Evolutionary conservation across 2,888 invertebrate species (phyloP).

Genomic region (Hymenopus coronatus): DNA sequence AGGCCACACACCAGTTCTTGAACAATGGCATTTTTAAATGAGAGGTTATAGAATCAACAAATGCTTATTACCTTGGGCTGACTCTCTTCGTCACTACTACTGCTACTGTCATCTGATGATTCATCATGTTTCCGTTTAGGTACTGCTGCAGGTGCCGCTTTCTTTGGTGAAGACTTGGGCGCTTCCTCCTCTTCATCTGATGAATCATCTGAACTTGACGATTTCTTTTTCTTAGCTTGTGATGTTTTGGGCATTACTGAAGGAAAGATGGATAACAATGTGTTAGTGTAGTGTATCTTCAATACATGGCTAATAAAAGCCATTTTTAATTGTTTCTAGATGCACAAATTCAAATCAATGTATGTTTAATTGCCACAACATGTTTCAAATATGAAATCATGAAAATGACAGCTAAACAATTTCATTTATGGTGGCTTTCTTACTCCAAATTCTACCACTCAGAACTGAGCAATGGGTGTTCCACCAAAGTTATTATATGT

Average conservation of each 20-base stretch:
- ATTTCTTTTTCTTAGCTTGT: constrained; percentile 42
- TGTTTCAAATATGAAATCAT: neutral
- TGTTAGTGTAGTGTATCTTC: too few relatives aligned
- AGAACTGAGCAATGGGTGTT: neutral
- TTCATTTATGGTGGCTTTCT: neutral
- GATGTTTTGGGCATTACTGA: constrained; percentile 2
- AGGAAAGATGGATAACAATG: neutral
- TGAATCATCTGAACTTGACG: constrained; percentile 40
- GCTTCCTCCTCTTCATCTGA: constrained; percentile 39
- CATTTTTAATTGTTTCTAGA: neutral
- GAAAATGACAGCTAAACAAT: neutral
- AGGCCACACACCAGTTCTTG: too few relatives aligned
- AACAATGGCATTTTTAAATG: too few relatives aligned
- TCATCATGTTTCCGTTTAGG: constrained; percentile 43
- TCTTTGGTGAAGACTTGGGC: constrained; percentile 35
- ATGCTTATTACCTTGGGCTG: neutral
- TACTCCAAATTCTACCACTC: neutral
- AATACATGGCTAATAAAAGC: too few relatives aligned
- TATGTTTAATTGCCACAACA: neutral
- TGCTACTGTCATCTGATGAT: constrained; percentile 44
- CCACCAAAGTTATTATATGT: neutral
- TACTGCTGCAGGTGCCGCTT: neutral
- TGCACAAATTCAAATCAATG: neutral
- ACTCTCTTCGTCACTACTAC: constrained; percentile 39
- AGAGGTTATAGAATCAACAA: too few relatives aligned